phyloP scores from a whole-genome alignment of 2,113 vertebrate species.

The Mus pahari region DNA sequence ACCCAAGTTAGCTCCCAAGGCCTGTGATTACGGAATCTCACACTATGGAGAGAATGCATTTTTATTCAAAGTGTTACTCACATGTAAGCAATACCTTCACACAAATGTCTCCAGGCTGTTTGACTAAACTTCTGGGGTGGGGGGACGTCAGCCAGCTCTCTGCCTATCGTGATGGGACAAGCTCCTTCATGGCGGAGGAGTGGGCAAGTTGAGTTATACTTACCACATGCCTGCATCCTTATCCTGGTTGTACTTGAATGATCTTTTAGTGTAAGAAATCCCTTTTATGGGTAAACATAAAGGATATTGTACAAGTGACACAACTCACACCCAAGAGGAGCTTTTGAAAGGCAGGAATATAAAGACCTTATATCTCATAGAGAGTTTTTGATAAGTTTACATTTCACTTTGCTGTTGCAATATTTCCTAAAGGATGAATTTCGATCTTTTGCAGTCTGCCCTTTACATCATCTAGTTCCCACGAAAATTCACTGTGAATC shows the following conservation, averaged over 20 bases:
- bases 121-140: not conserved
- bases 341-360: conserved; percentile 17
- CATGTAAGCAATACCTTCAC: not conserved
- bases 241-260: not conserved
- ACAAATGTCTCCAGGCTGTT: not conserved
- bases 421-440: not conserved
- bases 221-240: not conserved
- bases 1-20: not conserved
- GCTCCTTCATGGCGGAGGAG: too few species aligned
- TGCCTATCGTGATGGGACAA: not conserved
- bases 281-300: conserved; percentile 36
- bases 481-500: not conserved
- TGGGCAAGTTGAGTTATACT: not conserved
- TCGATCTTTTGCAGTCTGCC: not conserved
- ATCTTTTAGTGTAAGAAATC: conserved; percentile 2
- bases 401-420: conserved; percentile 13
- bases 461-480: not conserved
- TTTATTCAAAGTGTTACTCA: not conserved
- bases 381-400: conserved; percentile 2
- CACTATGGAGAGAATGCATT: not conserved
- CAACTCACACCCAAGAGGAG: not conserved
- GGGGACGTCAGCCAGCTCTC: too few species aligned
- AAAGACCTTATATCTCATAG: not conserved
- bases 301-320: conserved; percentile 1
- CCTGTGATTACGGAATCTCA: not conserved